Percentiles rank a stretch among this genome's conserved stretches.
These are phyloP conservation scores for Leptodirus hochenwartii DNA, from an alignment of 2,888 invertebrate species.

Conservation along the genomic window DNA sequence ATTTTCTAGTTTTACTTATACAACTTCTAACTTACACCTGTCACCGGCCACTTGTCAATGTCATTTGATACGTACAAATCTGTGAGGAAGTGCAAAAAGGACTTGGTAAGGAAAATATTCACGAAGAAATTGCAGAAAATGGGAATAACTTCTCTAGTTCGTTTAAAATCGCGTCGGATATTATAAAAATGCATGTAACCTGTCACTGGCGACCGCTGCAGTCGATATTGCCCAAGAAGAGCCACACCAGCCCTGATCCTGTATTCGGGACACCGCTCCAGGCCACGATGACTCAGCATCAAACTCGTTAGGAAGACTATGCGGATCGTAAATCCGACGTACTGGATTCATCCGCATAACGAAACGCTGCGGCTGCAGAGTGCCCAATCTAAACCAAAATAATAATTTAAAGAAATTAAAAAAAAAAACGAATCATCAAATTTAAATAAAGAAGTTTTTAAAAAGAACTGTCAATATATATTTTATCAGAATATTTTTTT, in stretches of 20 bases:
- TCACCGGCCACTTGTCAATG: too few relatives aligned
- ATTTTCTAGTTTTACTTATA: too few relatives aligned
- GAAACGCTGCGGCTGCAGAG: conserved; percentile 30
- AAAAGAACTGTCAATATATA: neutral
- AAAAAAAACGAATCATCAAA: conserved; percentile 1
- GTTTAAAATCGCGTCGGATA: too few relatives aligned
- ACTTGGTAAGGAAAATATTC: too few relatives aligned
- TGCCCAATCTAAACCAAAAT: conserved; percentile 32
- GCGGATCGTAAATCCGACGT: conserved; percentile 36
- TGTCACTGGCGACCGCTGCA: conserved; percentile 60
- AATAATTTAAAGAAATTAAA: conserved; percentile 4
- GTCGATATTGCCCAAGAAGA: conserved; percentile 90
- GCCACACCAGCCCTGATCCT: conserved; percentile 64
- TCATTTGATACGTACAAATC: too few relatives aligned
- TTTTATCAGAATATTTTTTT: too few relatives aligned
- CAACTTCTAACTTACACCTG: too few relatives aligned
- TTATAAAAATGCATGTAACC: too few relatives aligned
- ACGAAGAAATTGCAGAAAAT: too few relatives aligned
- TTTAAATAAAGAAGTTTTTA: too few relatives aligned
- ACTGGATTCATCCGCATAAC: conserved; percentile 40
- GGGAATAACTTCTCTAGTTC: too few relatives aligned
- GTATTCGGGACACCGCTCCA: conserved; percentile 44
- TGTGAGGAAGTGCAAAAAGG: too few relatives aligned
- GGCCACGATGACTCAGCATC: conserved; percentile 65
- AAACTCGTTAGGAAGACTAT: conserved; percentile 47